Base-by-base conservation (phyloP, 2,797 vertebrate genomes). In the Garrulus glandarius region DNA sequence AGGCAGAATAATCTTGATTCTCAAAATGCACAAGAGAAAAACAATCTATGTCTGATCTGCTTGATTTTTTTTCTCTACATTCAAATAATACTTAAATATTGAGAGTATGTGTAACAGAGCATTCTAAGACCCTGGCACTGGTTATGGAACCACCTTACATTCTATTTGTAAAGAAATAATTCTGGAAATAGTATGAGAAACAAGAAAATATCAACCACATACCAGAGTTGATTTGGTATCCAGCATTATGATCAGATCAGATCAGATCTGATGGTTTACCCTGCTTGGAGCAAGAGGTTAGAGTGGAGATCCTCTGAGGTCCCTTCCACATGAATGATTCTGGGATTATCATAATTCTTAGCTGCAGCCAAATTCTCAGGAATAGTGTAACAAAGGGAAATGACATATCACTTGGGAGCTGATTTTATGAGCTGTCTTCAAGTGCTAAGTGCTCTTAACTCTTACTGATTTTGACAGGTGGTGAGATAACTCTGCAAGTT, bases 321-420 rank as follows among this genome's bases (percentile, higher is more conserved):
- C 18, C 11, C 47, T 68, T 81, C 13, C 26, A 55, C 19, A 13
- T n/a, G 22, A 68, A 68, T 49, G 23, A 21, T 52, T 88, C 68
- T 90, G 37, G 74, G 29, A 74, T 70, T 89, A 64, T 87, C 55
- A 46, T 96, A 95, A 94, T 91, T 93, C 84, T 84, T 93, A 93
- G 44, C 92, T 96, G 41, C 63, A 81, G 26, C 29, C 70, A 78
- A 85, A 24, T 77, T 52, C 83, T 75, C 76, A 69, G 19, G 72
- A 89, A 80, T 30, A 68, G 60, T 70, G 44, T 69, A 85, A 65
- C 47, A 93, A 95, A 93, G 61, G 41, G 67, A 84, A 36, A 50
- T 61, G 21, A 12, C 22, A 23, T 47, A 61, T 46, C 70, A 57
- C 36, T 72, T 10, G 29, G 44, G 39, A 43, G 47, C 20, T 82